These are phyloP conservation scores for Periophthalmus modestus DNA, from an alignment of 2,113 vertebrate species.

Conservation along the genomic window DNA sequence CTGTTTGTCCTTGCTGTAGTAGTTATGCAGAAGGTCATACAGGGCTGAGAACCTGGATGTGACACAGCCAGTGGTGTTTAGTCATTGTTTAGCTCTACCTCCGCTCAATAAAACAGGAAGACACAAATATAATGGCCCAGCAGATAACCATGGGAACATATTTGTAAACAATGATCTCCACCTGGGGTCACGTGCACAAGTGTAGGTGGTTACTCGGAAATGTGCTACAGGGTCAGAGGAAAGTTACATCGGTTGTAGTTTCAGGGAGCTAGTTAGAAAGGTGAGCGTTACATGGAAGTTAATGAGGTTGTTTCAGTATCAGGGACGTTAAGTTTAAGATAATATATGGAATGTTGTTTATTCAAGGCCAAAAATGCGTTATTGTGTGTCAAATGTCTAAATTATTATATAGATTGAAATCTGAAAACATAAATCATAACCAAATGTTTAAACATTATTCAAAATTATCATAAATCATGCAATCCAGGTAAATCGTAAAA, in stretches of 20 bases:
- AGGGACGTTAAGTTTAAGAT: not conserved
- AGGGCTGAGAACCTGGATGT: constrained; percentile 27
- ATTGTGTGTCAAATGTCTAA: too few species aligned
- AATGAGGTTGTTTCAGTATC: too few species aligned
- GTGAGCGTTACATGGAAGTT: not conserved
- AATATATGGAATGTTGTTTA: not conserved
- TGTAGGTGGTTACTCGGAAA: not conserved
- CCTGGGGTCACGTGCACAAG: not conserved
- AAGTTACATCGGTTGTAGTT: not conserved
- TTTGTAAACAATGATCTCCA: constrained; percentile 15
- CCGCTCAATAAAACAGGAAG: constrained; percentile 42
- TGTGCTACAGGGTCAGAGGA: not conserved
- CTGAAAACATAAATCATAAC: too few species aligned
- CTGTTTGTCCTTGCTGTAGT: too few species aligned
- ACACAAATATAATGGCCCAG: constrained; percentile 25
- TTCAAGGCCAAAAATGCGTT: too few species aligned
- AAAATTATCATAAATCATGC: too few species aligned
- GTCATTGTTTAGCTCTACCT: constrained; percentile 29
- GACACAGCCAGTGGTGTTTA: constrained; percentile 30
- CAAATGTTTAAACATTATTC: too few species aligned
- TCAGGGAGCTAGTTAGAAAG: not conserved
- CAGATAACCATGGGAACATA: constrained; percentile 41
- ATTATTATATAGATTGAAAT: too few species aligned
- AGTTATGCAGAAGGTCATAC: not conserved
- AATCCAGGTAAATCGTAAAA: too few species aligned